phyloP scores from a whole-genome alignment of 2,113 vertebrate species.

The Himantopus leucocephalus region DNA sequence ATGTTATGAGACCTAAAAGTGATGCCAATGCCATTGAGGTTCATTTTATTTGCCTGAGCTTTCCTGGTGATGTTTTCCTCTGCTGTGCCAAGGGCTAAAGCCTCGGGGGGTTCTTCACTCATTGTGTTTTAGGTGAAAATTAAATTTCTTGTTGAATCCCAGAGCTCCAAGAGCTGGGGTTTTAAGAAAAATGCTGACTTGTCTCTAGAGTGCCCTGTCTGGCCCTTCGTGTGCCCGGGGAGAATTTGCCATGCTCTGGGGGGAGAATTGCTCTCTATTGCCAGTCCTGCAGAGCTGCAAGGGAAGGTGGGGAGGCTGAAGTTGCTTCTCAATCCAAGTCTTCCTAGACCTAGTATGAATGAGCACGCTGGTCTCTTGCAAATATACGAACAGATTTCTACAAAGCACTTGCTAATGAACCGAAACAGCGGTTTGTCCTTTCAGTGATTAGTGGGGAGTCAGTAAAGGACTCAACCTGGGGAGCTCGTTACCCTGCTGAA shows the following conservation, averaged over 20 bases:
- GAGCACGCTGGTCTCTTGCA: neutral
- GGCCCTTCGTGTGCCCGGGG: neutral
- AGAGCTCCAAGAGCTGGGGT: neutral
- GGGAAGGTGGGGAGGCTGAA: neutral
- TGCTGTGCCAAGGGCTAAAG: neutral
- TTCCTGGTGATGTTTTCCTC: neutral
- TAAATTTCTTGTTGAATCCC: neutral
- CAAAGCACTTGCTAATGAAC: conserved; percentile 9
- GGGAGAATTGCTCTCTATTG: neutral
- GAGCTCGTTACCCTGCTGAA: conserved; percentile 23
- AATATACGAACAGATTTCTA: neutral
- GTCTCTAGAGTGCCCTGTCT: neutral
- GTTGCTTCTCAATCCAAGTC: neutral
- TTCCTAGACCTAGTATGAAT: neutral
- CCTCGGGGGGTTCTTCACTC: neutral
- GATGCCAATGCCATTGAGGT: neutral
- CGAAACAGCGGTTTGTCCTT: neutral
- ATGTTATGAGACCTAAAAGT: neutral
- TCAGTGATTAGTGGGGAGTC: conserved; percentile 7
- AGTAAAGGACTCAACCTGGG: neutral
- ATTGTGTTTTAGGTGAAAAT: conserved; percentile 12
- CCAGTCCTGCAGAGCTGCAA: neutral
- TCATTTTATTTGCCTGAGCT: neutral
- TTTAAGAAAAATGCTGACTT: neutral
- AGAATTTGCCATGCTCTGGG: neutral